Conservation (phyloP, 1,140 invertebrate species). For the Leptonema lineaticorne region DNA sequence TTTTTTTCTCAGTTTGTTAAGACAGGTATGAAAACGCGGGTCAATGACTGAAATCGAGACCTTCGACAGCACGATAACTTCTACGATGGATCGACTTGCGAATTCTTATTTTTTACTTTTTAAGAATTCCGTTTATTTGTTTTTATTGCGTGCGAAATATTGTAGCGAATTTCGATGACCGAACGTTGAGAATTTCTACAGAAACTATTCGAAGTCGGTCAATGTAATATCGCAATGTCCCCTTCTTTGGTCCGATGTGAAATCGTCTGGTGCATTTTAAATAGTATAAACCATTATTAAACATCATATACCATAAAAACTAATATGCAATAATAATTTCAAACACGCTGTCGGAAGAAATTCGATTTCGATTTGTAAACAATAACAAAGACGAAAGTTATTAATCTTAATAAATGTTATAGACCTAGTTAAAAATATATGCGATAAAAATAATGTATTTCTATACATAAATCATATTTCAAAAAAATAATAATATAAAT, state of each 20-base stretch:
- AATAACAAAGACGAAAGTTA: too few relatives aligned
- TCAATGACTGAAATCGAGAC: constrained; percentile 15
- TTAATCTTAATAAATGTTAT: too few relatives aligned
- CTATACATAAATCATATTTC: too few relatives aligned
- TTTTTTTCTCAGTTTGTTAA: constrained; percentile 5
- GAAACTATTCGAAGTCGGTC: constrained; percentile 1
- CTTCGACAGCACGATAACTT: background rate
- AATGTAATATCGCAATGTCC: constrained; percentile 12
- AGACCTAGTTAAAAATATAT: too few relatives aligned
- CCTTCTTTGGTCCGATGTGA: background rate
- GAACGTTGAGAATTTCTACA: background rate
- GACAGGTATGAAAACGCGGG: background rate
- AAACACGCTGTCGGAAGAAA: too few relatives aligned
- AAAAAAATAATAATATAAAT: too few relatives aligned
- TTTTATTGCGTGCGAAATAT: background rate
- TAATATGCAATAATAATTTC: too few relatives aligned
- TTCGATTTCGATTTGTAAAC: too few relatives aligned
- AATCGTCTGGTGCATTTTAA: background rate
- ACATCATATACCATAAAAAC: background rate
- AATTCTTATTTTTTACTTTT: too few relatives aligned
- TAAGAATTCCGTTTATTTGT: too few relatives aligned
- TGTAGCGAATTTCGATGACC: background rate
- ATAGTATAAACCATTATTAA: too few relatives aligned
- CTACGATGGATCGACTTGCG: background rate
- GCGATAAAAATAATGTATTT: too few relatives aligned